phyloP scores from a whole-genome alignment of 2,888 invertebrate species.

The Diabrotica balteata region DNA sequence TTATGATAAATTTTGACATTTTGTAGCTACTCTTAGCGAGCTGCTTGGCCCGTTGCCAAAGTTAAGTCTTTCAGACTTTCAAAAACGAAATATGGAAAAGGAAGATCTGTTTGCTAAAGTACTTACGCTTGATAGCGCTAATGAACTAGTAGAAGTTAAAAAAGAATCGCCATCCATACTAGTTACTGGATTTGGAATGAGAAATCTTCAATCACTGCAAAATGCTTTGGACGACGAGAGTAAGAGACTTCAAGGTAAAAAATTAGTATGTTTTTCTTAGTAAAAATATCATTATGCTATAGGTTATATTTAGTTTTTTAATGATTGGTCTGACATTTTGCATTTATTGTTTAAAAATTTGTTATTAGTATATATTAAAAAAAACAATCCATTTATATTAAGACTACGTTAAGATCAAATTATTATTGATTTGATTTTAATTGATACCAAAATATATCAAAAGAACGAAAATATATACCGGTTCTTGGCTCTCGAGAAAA shows the following conservation, averaged over 20 bases:
- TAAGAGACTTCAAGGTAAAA: not conserved
- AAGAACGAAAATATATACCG: no score
- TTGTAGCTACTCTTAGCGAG: not conserved
- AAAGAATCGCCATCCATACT: slow-evolving; percentile 42
- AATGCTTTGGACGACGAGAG: slow-evolving; percentile 42
- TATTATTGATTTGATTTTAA: no score
- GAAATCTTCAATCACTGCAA: slow-evolving; percentile 49
- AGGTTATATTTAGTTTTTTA: no score
- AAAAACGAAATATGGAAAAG: slow-evolving; percentile 1
- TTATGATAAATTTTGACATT: not conserved
- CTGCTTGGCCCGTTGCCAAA: not conserved
- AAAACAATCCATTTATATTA: no score
- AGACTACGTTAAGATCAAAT: no score
- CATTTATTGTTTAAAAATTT: no score
- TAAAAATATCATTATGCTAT: no score
- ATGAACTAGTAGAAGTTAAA: slow-evolving; percentile 8
- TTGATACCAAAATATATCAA: no score
- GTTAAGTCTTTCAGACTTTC: slow-evolving; percentile 3
- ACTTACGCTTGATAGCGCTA: slow-evolving; percentile 15
- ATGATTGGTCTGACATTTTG: no score
- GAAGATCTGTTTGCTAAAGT: slow-evolving; percentile 12
- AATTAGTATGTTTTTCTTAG: not conserved
- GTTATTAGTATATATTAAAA: no score
- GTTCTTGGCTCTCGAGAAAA: no score
- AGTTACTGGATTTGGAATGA: slow-evolving; percentile 51